phyloP scores from a whole-genome alignment of 2,797 vertebrate genomes.

The Leptoclinus maculatus region DNA sequence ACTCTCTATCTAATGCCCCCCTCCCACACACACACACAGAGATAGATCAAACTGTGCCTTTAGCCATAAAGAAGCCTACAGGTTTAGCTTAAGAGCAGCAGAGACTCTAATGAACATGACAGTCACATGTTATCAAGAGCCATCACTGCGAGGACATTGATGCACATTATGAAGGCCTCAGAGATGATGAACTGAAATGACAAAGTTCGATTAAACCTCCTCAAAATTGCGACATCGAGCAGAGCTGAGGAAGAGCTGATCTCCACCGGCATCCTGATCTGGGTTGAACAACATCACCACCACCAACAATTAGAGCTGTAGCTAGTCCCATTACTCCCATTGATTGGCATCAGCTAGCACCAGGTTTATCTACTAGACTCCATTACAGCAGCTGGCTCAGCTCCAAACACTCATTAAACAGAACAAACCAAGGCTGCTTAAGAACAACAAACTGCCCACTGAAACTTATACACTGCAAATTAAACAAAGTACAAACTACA shows the following conservation, averaged over 20 bases:
- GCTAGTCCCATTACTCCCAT: conserved; percentile 47
- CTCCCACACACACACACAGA: background rate
- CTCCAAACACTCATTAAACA: conserved; percentile 27
- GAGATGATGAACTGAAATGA: background rate
- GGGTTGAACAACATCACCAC: conserved; percentile 4
- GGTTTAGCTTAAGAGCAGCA: conserved; percentile 39
- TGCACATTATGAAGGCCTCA: background rate
- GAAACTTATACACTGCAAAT: background rate
- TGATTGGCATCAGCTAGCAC: conserved; percentile 34
- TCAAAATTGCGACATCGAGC: background rate
- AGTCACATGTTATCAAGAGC: background rate
- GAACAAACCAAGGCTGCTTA: background rate
- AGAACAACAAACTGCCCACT: background rate
- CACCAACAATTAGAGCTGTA: conserved; percentile 1
- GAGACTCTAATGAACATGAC: background rate
- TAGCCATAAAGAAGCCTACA: conserved; percentile 42
- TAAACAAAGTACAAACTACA: background rate
- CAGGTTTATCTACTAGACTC: conserved; percentile 26
- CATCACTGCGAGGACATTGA: background rate
- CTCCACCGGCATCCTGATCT: conserved; percentile 16
- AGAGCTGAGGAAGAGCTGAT: background rate
- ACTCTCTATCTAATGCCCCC: conserved; percentile 1
- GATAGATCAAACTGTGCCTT: conserved; percentile 25
- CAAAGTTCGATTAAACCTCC: background rate
- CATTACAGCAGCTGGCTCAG: conserved; percentile 43